Conservation (phyloP, 2,113 vertebrate species). For the Pterocles gutturalis region DNA sequence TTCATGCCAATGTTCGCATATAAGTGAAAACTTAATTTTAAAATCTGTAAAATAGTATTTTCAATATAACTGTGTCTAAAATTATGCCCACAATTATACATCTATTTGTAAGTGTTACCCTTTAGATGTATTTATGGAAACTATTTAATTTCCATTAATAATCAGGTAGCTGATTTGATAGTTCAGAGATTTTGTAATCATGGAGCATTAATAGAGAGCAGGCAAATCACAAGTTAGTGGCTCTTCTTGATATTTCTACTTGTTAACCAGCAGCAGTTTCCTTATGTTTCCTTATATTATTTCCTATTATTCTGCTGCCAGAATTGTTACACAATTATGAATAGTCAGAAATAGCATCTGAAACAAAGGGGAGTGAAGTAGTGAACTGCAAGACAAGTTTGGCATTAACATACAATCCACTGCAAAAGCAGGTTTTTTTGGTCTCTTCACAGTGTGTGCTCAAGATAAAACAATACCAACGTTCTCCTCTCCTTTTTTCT, state of each 20-base stretch:
- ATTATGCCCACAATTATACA: not conserved
- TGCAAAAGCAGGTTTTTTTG: not conserved
- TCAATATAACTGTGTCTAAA: not conserved
- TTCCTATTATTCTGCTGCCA: not conserved
- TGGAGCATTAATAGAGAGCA: not conserved
- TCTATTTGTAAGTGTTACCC: not conserved
- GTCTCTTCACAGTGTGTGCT: not conserved
- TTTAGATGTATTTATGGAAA: not conserved
- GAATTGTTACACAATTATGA: not conserved
- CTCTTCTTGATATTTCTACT: not conserved
- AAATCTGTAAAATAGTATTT: not conserved
- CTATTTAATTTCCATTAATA: not conserved
- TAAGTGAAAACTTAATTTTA: not conserved
- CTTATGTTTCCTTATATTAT: not conserved
- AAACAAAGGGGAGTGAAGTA: not conserved
- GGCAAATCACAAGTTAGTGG: not conserved
- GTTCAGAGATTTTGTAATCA: not conserved
- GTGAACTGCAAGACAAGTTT: not conserved
- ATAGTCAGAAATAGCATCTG: not conserved
- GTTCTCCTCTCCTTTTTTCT: not conserved
- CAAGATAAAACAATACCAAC: not conserved
- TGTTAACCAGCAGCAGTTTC: not conserved
- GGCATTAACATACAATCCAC: not conserved
- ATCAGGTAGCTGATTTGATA: not conserved
- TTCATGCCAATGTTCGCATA: not conserved